Percentiles rank a stretch among this genome's conserved stretches.
Evolutionary conservation across 2,888 invertebrate species (phyloP).

Genomic region (Operophtera brumata): DNA sequence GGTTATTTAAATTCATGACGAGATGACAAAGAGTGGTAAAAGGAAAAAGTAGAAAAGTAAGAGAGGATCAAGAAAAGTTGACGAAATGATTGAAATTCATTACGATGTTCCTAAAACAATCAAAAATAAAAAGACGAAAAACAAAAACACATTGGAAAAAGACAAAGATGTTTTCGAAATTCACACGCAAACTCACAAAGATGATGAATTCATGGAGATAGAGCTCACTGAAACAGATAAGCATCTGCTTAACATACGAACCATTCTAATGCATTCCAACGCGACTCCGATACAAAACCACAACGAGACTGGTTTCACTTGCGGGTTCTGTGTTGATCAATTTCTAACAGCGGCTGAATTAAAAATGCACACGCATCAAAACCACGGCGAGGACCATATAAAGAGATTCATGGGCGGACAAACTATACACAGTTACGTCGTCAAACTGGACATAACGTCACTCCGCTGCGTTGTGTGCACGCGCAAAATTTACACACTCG

Average conservation of each 20-base stretch:
- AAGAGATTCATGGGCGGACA: conserved; percentile 43
- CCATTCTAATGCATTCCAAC: conserved; percentile 51
- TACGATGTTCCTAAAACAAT: neutral
- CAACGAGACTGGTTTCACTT: conserved; percentile 48
- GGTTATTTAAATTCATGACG: neutral
- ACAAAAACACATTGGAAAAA: neutral
- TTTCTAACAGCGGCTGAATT: conserved; percentile 45
- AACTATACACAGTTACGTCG: conserved; percentile 37
- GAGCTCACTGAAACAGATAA: conserved; percentile 31
- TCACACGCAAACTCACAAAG: conserved; percentile 33
- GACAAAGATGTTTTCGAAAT: neutral
- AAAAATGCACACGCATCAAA: conserved; percentile 47
- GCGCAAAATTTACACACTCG: conserved; percentile 35
- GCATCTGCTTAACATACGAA: conserved; percentile 48
- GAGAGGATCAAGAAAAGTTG: neutral
- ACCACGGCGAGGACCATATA: conserved; percentile 28
- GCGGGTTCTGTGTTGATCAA: conserved; percentile 49
- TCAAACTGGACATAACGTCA: conserved; percentile 51
- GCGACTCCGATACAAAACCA: conserved; percentile 55
- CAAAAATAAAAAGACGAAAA: neutral
- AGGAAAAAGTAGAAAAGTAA: neutral
- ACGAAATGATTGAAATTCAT: neutral
- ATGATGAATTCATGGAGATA: neutral
- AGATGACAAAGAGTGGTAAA: neutral
- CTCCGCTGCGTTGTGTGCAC: conserved; percentile 44